A percentile compares a stretch with the other conserved stretches of the same genome.
These are phyloP conservation scores for Ataeniobius toweri DNA, from an alignment of 2,797 vertebrate species.

Conservation along the genomic window DNA sequence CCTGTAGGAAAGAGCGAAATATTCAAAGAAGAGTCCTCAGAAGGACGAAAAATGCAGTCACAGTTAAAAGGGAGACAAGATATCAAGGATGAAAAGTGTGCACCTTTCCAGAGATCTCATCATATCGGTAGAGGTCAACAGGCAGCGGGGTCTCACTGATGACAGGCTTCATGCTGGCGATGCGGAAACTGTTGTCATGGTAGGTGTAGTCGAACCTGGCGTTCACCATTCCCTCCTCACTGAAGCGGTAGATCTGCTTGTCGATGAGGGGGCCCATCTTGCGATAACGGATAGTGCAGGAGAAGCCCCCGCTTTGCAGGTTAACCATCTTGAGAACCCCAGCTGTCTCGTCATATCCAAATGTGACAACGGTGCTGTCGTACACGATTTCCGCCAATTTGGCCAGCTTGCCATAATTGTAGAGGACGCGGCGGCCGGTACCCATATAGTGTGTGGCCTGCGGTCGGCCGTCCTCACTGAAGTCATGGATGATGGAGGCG, in stretches of 20 bases:
- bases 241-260: constrained; percentile 98
- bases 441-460: constrained; percentile 91
- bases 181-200: constrained; percentile 98
- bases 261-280: constrained; percentile 97
- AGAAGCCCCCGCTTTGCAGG: constrained; percentile 96
- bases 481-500: constrained; percentile 96
- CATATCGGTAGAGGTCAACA: constrained; percentile 96
- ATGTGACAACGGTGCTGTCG: constrained; percentile 96
- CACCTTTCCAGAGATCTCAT: constrained; percentile 87
- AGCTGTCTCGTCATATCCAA: constrained; percentile 96
- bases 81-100: background rate
- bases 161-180: constrained; percentile 97
- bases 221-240: constrained; percentile 98
- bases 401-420: constrained; percentile 97
- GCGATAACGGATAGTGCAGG: constrained; percentile 96
- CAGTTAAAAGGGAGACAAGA: too few species aligned
- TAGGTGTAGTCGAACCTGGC: constrained; percentile 98
- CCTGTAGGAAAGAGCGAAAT: constrained; percentile 48
- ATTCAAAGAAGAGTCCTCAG: constrained; percentile 7
- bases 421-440: constrained; percentile 95
- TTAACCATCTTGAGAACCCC: constrained; percentile 98
- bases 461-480: constrained; percentile 92
- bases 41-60: constrained; percentile 5
- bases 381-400: constrained; percentile 96
- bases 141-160: constrained; percentile 98